Conservation (phyloP, 2,888 invertebrate species). For the Eumerus sabulonum region DNA sequence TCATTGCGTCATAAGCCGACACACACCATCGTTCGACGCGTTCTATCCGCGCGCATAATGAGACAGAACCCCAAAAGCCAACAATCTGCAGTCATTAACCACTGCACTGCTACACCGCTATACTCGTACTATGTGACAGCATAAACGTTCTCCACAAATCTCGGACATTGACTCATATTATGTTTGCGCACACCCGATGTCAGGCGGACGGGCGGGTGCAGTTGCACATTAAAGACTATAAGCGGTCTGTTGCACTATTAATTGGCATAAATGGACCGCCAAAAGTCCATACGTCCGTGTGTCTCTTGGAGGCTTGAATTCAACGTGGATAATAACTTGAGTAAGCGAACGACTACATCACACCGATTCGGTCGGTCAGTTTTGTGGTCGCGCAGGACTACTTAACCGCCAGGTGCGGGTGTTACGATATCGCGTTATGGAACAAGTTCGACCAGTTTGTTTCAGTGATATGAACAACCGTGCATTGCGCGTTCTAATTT, state of each 20-base stretch:
- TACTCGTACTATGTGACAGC: conserved; percentile 56
- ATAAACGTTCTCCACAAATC: conserved; percentile 45
- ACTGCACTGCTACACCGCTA: conserved; percentile 33
- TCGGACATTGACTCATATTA: conserved; percentile 66
- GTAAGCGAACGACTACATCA: too few species aligned
- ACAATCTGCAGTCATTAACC: conserved; percentile 49
- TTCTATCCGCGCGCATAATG: conserved; percentile 65
- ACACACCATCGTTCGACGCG: conserved; percentile 29
- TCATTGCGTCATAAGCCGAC: conserved; percentile 61
- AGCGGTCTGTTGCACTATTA: conserved; percentile 45
- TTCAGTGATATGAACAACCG: conserved; percentile 44
- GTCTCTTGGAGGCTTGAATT: too few species aligned
- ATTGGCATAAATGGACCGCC: conserved; percentile 67
- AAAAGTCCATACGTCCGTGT: conserved; percentile 58
- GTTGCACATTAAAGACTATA: conserved; percentile 37
- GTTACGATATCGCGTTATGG: conserved; percentile 65
- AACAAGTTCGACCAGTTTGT: conserved; percentile 66
- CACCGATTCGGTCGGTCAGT: not conserved
- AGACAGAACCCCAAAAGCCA: conserved; percentile 50
- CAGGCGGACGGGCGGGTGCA: conserved; percentile 6
- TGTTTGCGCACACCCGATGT: conserved; percentile 6
- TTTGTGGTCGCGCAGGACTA: conserved; percentile 7
- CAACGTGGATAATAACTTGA: too few species aligned
- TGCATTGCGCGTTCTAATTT: conserved; percentile 62
- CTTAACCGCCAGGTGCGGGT: conserved; percentile 68